A percentile compares a stretch with the other conserved stretches of the same genome.
Conservation (phyloP, 2,113 vertebrate genomes). For the Onychorhynchus coronatus region DNA sequence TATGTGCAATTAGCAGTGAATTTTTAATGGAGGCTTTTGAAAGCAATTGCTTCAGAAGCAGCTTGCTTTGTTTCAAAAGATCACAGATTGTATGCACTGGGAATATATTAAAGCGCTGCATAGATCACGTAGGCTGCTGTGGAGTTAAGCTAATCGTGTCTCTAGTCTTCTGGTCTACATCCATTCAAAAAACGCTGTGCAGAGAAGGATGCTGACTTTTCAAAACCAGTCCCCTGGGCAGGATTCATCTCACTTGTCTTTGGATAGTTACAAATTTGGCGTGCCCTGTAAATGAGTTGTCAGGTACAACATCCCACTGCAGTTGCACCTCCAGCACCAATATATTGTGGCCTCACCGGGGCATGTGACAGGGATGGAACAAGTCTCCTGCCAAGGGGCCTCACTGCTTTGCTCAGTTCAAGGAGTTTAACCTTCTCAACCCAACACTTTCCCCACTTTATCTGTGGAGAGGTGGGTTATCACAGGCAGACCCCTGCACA, state of each 20-base stretch:
- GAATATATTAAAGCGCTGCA: background rate
- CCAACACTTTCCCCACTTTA: background rate
- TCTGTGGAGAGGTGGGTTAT: background rate
- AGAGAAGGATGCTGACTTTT: background rate
- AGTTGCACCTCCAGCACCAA: fast-evolving
- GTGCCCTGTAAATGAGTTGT: background rate
- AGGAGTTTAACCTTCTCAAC: background rate
- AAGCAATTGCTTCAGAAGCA: slow-evolving; percentile 21
- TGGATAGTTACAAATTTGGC: background rate
- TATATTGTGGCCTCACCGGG: background rate
- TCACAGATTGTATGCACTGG: background rate
- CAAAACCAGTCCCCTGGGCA: background rate
- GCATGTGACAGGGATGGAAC: fast-evolving
- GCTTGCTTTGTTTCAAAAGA: background rate
- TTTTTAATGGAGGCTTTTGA: slow-evolving; percentile 25
- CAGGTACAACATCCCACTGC: background rate
- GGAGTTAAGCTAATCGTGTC: background rate
- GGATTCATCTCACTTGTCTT: background rate
- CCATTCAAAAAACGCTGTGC: background rate
- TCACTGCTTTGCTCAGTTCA: background rate
- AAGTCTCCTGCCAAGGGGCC: background rate
- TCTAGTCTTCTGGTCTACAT: background rate
- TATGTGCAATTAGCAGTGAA: slow-evolving; percentile 7
- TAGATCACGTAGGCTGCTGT: background rate
- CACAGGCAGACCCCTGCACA: background rate